Percentiles rank a stretch among this genome's conserved stretches.
These are phyloP conservation scores for Dryocosmus kuriphilus DNA, from an alignment of 2,888 invertebrate species.

Conservation along the genomic window DNA sequence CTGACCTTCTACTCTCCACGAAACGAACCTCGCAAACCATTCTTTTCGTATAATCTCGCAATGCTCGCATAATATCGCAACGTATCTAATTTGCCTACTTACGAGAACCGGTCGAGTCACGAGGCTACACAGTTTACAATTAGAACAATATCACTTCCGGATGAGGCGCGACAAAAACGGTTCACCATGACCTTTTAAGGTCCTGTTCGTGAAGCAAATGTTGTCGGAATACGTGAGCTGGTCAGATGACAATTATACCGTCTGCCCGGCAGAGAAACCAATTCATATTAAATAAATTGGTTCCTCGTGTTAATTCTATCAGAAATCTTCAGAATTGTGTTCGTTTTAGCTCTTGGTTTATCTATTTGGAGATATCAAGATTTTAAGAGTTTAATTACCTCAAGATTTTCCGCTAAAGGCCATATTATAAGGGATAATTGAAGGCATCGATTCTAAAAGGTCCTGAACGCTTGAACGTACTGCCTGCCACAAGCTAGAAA, in stretches of 20 bases:
- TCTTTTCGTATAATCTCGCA: constrained; percentile 40
- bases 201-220: background rate
- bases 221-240: constrained; percentile 5
- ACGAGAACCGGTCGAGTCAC: constrained; percentile 48
- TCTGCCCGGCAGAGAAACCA: background rate
- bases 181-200: constrained; percentile 15
- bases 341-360: too few relatives aligned
- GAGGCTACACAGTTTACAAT: constrained; percentile 11
- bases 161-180: background rate
- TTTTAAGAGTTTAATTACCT: too few relatives aligned
- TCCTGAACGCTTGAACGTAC: too few relatives aligned
- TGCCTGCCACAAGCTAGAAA: too few relatives aligned
- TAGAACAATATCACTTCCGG: constrained; percentile 35
- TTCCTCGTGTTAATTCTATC: too few relatives aligned
- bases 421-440: too few relatives aligned
- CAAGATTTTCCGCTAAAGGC: too few relatives aligned
- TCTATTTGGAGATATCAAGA: too few relatives aligned
- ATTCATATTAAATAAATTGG: constrained; percentile 25
- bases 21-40: constrained; percentile 20
- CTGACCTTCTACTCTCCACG: constrained; percentile 34
- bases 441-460: too few relatives aligned
- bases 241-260: constrained; percentile 5
- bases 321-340: too few relatives aligned
- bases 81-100: constrained; percentile 65
- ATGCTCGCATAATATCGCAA: constrained; percentile 53